phyloP scores from a whole-genome alignment of 2,113 vertebrate genomes.

The Mystacornis crossleyi region DNA sequence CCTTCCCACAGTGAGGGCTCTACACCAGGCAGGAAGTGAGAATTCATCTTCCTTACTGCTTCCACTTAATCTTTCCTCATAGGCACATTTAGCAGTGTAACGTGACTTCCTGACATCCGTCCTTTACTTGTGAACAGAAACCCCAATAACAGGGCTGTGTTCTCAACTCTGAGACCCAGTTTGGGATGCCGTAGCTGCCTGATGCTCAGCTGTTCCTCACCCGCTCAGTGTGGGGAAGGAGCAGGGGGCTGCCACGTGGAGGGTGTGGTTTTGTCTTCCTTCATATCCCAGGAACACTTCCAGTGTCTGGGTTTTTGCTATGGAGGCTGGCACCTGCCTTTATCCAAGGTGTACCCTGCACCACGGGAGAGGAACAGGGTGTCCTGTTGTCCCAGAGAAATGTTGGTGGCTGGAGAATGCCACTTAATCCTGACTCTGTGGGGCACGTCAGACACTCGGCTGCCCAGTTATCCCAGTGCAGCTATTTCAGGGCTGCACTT shows the following conservation, averaged over 20 bases:
- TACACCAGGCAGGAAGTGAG: background rate
- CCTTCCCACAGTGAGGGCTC: background rate
- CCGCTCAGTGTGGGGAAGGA: background rate
- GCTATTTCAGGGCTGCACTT: background rate
- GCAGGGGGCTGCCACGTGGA: background rate
- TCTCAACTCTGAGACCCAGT: background rate
- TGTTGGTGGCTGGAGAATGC: background rate
- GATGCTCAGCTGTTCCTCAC: background rate
- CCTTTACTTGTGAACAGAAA: background rate
- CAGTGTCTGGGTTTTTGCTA: background rate
- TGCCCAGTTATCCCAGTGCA: background rate
- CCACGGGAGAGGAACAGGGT: background rate
- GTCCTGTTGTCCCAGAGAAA: background rate
- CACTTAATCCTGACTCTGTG: background rate
- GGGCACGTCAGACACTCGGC: background rate
- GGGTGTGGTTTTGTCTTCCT: background rate
- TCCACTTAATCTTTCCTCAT: background rate
- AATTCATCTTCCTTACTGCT: background rate
- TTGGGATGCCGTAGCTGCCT: background rate
- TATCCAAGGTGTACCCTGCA: background rate
- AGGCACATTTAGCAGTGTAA: accelerated
- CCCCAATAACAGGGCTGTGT: accelerated
- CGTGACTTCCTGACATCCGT: background rate
- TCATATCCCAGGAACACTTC: background rate
- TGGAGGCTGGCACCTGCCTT: background rate